Evolutionary conservation across 2,888 invertebrate species (phyloP).

Genomic region (Phortica okadai): DNA sequence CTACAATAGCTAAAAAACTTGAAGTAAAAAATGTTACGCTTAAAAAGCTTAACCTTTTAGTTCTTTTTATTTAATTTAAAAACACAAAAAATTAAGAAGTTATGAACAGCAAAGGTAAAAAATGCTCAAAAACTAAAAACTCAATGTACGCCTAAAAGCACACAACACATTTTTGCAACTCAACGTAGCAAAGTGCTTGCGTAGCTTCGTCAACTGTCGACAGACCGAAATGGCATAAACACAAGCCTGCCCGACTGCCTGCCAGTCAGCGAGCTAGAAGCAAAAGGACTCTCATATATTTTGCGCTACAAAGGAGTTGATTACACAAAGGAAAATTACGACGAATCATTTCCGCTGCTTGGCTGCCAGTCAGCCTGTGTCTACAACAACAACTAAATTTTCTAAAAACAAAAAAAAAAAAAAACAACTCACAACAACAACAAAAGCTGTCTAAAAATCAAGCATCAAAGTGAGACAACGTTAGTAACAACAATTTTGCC

Average conservation of each 20-base stretch:
- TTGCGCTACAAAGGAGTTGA: constrained; percentile 73
- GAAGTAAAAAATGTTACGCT: not conserved
- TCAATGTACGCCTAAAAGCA: constrained; percentile 48
- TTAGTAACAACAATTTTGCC: constrained; percentile 17
- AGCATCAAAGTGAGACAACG: constrained; percentile 59
- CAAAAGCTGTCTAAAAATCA: constrained; percentile 49
- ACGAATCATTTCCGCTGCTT: constrained; percentile 75
- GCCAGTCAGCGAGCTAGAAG: constrained; percentile 49
- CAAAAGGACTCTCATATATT: constrained; percentile 67
- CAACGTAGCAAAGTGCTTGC: constrained; percentile 21
- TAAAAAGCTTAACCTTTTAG: not conserved
- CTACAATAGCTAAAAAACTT: too few relatives aligned
- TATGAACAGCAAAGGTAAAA: constrained; percentile 12
- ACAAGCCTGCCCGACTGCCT: constrained; percentile 16
- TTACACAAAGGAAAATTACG: constrained; percentile 76
- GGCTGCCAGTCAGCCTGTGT: constrained; percentile 60
- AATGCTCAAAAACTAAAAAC: constrained; percentile 24
- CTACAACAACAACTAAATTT: constrained; percentile 39
- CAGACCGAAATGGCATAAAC: not conserved
- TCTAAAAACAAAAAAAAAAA: not conserved
- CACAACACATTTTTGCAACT: constrained; percentile 33
- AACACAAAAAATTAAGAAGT: constrained; percentile 19
- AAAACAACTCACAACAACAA: constrained; percentile 28
- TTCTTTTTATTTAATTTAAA: not conserved
- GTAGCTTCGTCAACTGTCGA: not conserved